A percentile compares a stretch with the other conserved stretches of the same genome.
These are phyloP conservation scores for Mirza zaza DNA, from an alignment of 2,113 vertebrate genomes.

Conservation along the genomic window DNA sequence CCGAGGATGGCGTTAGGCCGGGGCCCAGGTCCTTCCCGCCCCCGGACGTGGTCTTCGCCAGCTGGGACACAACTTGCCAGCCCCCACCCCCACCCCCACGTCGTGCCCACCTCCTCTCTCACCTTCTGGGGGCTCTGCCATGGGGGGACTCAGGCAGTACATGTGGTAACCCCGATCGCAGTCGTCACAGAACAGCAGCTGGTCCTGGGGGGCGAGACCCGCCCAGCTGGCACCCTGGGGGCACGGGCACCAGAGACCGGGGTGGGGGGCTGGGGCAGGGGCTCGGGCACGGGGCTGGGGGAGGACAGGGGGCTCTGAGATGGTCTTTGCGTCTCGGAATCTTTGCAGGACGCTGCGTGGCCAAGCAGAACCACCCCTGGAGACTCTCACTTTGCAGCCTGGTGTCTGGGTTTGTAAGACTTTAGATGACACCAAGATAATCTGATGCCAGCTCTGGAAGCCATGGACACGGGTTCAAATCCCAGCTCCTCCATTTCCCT, in stretches of 20 bases:
- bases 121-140: slow-evolving; percentile 96
- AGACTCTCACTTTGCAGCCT: neutral
- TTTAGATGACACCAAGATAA: neutral
- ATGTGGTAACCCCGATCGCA: slow-evolving; percentile 96
- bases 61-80: neutral
- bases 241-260: slow-evolving; percentile 73
- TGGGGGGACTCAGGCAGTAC: slow-evolving; percentile 96
- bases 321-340: neutral
- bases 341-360: neutral
- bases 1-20: neutral
- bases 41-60: neutral
- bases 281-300: neutral
- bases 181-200: slow-evolving; percentile 95
- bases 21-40: neutral
- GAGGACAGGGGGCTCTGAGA: neutral
- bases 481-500: neutral
- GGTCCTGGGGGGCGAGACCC: slow-evolving; percentile 87
- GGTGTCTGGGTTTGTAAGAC: neutral
- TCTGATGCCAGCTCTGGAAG: neutral
- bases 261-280: slow-evolving; percentile 65
- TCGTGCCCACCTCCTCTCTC: slow-evolving; percentile 45
- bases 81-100: neutral
- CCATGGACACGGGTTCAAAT: neutral
- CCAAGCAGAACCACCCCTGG: neutral
- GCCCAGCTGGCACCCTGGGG: slow-evolving; percentile 79